Percentiles rank a stretch among this genome's conserved stretches.
These are phyloP conservation scores for Aphidius ervi DNA, from an alignment of 1,140 invertebrate genomes.

Conservation along the genomic window DNA sequence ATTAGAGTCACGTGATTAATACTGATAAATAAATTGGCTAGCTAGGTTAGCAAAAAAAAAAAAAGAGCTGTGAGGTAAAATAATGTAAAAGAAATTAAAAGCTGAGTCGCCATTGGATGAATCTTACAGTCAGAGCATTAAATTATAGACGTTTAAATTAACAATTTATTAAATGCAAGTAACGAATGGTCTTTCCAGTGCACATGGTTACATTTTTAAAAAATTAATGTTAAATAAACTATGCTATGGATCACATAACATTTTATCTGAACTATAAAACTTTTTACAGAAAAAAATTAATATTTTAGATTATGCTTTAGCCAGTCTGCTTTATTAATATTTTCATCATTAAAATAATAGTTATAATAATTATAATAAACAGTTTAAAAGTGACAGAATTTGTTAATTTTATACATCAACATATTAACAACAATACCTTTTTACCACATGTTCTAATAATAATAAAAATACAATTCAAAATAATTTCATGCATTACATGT, in stretches of 20 bases:
- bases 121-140: conserved; percentile 20
- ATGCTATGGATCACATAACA: neutral
- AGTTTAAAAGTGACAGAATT: too few species aligned
- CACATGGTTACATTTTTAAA: conserved; percentile 26
- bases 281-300: too few species aligned
- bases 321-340: too few species aligned
- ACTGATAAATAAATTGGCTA: conserved; percentile 47
- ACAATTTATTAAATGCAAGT: conserved; percentile 39
- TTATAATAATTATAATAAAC: too few species aligned
- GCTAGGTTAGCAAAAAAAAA: too few species aligned
- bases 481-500: too few species aligned
- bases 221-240: neutral
- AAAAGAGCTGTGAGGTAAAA: neutral
- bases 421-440: neutral
- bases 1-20: conserved; percentile 52
- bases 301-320: too few species aligned
- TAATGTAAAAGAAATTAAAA: conserved; percentile 1
- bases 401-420: neutral
- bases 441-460: neutral
- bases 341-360: too few species aligned
- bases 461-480: too few species aligned
- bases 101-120: neutral
- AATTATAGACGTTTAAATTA: conserved; percentile 46
- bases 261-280: neutral
- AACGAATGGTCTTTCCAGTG: conserved; percentile 41